Conservation (phyloP, 1,140 invertebrate species). For the Anadara kagoshimensis region DNA sequence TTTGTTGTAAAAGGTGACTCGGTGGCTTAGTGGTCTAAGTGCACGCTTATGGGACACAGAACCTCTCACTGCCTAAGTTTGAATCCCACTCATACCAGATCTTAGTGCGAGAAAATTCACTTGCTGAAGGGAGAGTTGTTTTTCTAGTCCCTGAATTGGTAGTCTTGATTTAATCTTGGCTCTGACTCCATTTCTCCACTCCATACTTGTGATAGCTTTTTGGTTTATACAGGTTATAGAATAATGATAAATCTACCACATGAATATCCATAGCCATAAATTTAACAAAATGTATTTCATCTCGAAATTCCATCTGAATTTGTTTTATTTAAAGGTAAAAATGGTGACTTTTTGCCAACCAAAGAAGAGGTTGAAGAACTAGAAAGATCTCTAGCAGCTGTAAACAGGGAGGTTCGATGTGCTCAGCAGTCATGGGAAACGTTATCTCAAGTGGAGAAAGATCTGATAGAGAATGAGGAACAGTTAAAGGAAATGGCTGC, state of each 20-base stretch:
- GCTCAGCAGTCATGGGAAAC: constrained; percentile 43
- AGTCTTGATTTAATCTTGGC: too few relatives aligned
- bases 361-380: constrained; percentile 56
- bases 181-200: neutral
- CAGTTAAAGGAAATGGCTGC: too few relatives aligned
- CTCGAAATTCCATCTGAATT: neutral
- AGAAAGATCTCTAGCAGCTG: constrained; percentile 56
- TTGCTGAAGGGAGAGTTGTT: neutral
- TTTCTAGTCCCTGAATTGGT: too few relatives aligned
- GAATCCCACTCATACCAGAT: too few relatives aligned
- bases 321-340: constrained; percentile 46
- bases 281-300: neutral
- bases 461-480: too few relatives aligned
- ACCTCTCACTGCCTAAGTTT: too few relatives aligned
- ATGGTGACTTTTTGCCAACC: constrained; percentile 52
- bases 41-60: too few relatives aligned
- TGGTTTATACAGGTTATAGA: too few relatives aligned
- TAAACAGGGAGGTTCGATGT: constrained; percentile 49
- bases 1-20: too few relatives aligned
- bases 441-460: too few relatives aligned
- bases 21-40: too few relatives aligned
- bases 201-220: too few relatives aligned
- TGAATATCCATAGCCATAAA: neutral
- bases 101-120: neutral
- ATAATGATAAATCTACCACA: neutral